A percentile compares a stretch with the other conserved stretches of the same genome.
Evolutionary conservation across 2,113 vertebrate genomes (phyloP).

Genomic region (Vulpes vulpes): DNA sequence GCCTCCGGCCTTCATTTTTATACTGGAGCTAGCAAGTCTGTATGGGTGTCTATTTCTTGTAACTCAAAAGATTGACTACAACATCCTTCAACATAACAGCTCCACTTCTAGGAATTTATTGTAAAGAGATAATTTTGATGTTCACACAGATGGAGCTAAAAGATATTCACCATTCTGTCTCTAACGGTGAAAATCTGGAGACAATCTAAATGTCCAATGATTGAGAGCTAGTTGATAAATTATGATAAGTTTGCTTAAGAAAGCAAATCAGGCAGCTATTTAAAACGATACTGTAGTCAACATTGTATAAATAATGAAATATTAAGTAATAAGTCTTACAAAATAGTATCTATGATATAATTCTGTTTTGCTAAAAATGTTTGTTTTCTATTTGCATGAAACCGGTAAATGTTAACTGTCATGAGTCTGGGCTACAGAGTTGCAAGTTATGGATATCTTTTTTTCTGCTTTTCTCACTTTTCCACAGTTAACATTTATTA

Average conservation of each 20-base stretch:
- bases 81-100: neutral
- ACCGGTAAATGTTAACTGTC: neutral
- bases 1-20: neutral
- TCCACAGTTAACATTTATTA: neutral
- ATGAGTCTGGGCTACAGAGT: neutral
- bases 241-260: neutral
- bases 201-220: neutral
- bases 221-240: neutral
- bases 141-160: neutral
- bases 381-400: neutral
- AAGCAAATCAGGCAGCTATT: neutral
- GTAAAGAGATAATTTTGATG: neutral
- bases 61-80: neutral
- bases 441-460: neutral
- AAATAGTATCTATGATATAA: neutral
- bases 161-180: neutral
- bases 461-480: neutral
- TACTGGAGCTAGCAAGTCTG: neutral
- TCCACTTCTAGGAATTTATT: neutral
- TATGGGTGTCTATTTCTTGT: neutral
- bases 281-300: neutral
- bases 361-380: neutral
- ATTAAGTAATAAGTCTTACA: neutral
- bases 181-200: neutral
- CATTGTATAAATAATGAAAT: neutral